phyloP scores from a whole-genome alignment of 1,140 invertebrate genomes.

The Scaptomyza graminum region DNA sequence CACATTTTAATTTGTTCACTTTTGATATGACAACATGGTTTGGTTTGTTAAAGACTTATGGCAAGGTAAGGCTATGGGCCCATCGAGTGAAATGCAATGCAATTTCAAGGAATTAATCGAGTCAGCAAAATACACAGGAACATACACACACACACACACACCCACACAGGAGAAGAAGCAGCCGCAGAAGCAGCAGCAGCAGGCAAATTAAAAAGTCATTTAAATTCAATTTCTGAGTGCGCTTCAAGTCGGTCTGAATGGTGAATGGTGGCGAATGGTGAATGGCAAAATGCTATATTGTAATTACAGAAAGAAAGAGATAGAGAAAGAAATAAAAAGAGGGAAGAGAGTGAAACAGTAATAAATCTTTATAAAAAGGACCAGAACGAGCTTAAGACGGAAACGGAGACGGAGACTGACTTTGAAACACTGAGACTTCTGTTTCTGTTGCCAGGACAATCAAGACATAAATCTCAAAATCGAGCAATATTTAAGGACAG shows the following conservation, averaged over 20 bases:
- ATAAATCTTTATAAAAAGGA: constrained; percentile 68
- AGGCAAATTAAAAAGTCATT: constrained; percentile 73
- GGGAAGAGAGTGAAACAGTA: constrained; percentile 26
- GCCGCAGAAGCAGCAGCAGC: not conserved
- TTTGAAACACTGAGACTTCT: not conserved
- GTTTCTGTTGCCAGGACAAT: constrained; percentile 32
- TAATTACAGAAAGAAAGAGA: constrained; percentile 57
- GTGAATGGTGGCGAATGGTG: constrained; percentile 9
- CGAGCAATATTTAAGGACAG: constrained; percentile 41
- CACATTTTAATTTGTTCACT: constrained; percentile 4
- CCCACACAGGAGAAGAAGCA: not conserved
- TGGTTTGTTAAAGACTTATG: constrained; percentile 9
- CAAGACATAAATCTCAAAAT: constrained; percentile 46
- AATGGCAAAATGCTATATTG: constrained; percentile 56
- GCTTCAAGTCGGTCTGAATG: constrained; percentile 29
- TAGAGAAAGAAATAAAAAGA: too few species aligned
- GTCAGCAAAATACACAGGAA: constrained; percentile 16
- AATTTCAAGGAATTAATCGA: constrained; percentile 42
- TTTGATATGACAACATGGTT: not conserved
- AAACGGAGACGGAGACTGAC: not conserved
- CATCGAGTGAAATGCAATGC: constrained; percentile 59
- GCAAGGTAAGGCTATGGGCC: constrained; percentile 29
- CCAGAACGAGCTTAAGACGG: constrained; percentile 11
- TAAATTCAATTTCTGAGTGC: constrained; percentile 73
- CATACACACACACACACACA: too few species aligned